These are phyloP conservation scores for Uloborus diversus DNA, from an alignment of 1,140 invertebrate genomes.

Conservation along the genomic window DNA sequence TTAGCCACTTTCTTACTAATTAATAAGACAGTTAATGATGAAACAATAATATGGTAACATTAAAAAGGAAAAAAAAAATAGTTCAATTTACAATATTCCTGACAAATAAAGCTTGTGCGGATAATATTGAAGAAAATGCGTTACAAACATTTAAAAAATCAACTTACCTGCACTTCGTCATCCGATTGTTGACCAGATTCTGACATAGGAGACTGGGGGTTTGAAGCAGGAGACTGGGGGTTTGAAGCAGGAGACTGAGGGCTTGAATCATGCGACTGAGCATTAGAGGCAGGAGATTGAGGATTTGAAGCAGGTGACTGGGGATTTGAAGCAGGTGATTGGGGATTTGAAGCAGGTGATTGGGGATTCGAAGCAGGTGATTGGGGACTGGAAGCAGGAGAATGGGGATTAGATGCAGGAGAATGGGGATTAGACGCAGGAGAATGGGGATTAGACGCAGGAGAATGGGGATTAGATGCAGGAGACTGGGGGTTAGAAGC, in stretches of 20 bases:
- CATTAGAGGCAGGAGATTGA: constrained; percentile 1
- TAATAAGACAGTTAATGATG: too few relatives aligned
- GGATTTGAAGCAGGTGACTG: too few relatives aligned
- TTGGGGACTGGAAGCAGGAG: background rate
- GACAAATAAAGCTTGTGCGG: background rate
- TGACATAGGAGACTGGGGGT: background rate
- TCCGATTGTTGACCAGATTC: constrained; percentile 17
- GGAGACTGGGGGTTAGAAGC: background rate
- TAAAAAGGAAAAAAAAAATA: too few relatives aligned
- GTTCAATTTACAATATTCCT: too few relatives aligned
- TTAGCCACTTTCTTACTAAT: too few relatives aligned
- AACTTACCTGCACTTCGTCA: constrained; percentile 24
- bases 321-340: constrained; percentile 13
- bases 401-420: too few relatives aligned
- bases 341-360: background rate
- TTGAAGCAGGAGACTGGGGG: too few relatives aligned
- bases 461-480: background rate
- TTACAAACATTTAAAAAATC: background rate
- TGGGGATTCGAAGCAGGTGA: background rate
- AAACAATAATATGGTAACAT: too few relatives aligned
- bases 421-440: too few relatives aligned
- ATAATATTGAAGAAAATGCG: background rate
- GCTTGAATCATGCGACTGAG: background rate
- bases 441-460: too few relatives aligned
- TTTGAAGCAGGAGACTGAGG: too few relatives aligned